Conservation (phyloP, 2,888 invertebrate genomes). For the Charanyca ferruginea region DNA sequence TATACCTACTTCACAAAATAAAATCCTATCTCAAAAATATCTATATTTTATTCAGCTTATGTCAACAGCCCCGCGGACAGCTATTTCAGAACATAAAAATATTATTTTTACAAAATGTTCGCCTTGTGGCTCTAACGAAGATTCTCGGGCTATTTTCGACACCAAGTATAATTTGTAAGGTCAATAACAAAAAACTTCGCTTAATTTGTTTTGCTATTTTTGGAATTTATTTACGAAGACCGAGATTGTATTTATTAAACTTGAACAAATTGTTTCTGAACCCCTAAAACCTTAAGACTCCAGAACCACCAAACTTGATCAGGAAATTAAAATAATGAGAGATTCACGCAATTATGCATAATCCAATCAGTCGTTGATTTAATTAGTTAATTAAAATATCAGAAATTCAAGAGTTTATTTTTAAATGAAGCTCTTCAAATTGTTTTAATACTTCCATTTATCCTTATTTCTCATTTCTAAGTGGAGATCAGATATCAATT, state of each 20-base stretch:
- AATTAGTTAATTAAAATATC: conserved; percentile 32
- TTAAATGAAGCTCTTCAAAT: conserved; percentile 10
- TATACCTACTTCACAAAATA: background rate
- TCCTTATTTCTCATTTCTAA: conserved; percentile 6
- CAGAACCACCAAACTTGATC: background rate
- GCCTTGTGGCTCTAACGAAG: conserved; percentile 16
- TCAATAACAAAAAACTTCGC: conserved; percentile 23
- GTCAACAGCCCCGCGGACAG: conserved; percentile 34
- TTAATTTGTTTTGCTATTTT: conserved; percentile 4
- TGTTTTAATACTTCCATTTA: conserved; percentile 12
- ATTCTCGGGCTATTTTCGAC: conserved; percentile 9
- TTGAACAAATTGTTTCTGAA: background rate
- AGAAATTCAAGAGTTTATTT: conserved; percentile 19
- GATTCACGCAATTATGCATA: conserved; percentile 9
- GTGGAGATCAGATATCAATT: conserved; percentile 27
- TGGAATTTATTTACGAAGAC: background rate
- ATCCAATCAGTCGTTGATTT: conserved; percentile 33
- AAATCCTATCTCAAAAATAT: background rate
- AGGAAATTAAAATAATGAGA: conserved; percentile 10
- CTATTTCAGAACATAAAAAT: conserved; percentile 41
- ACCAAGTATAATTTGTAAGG: conserved; percentile 23
- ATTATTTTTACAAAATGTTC: conserved; percentile 33
- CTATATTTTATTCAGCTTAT: conserved; percentile 6
- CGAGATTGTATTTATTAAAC: background rate
- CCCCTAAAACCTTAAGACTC: background rate